Evolutionary conservation across 2,113 vertebrate genomes (phyloP), one percentile per base, ranked within the genome.

Genomic region (Rhinolophus ferrumequinum): DNA sequence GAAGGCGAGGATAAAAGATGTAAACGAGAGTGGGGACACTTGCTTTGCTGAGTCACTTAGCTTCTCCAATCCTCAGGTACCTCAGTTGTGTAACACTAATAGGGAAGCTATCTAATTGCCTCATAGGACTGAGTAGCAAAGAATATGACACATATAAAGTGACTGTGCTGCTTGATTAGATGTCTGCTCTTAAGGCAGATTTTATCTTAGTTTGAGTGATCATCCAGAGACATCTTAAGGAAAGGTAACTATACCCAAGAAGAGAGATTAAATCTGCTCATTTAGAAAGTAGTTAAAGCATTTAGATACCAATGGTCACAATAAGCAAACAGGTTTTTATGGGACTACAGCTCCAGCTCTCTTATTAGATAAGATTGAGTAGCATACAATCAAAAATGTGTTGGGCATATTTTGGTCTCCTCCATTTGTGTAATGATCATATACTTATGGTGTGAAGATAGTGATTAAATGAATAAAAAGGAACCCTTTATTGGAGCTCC

Each of bases 131-230:
- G 38, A 70, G 24, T 33, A 84, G 21, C n/a, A 76, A 87, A 76
- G 88, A 44, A 33, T 22, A 26, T 30, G 47, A 44, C 30, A 15
- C 24, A 2, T 47, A 6, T 66, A 50, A 90, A 88, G 13, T 60
- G 72, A 76, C 66, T 38, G 4, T 56, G 24, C 38, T 88, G 60
- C 80, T 80, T 87, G 33, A 84, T 70, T 58, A 93, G 15, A 64
- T 38, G 38, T 89, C 64, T 88, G 13, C 21, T 60, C 14, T 75
- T 73, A 80, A 70, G 66, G 72, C 24, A 81, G 18, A 90, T 83
- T 96, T 95, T 81, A 77, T 76, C n/a, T 33, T 72, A 38, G 38
- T 26, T 41, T 64, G 19, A 93, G 30, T 73, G 62, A 89, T 77
- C 56, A 50, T 56, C 41, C 41, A 56, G 60, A 73, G 66, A 41